Percentiles rank a stretch among this genome's conserved stretches.
Evolutionary conservation across 2,113 vertebrate species (phyloP).

Genomic region (zebrafish (Danio rerio)): DNA sequence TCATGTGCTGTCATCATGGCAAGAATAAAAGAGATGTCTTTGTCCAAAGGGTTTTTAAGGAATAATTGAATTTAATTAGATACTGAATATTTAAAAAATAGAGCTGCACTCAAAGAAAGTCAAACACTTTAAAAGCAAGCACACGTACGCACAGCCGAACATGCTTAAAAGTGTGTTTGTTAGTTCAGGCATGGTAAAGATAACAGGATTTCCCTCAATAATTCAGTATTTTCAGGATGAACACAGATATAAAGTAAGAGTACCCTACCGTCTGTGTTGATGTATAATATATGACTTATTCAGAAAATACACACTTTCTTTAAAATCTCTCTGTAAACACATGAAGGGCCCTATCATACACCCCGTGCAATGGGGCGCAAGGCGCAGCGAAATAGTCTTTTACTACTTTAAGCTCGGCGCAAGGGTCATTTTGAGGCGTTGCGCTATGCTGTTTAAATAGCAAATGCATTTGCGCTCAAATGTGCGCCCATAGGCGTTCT

Average conservation of each 20-base stretch:
- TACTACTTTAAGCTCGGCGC: too few relatives aligned
- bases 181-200: not conserved
- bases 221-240: conserved; percentile 4
- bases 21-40: too few relatives aligned
- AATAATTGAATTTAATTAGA: too few relatives aligned
- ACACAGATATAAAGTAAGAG: not conserved
- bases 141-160: not conserved
- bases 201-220: not conserved
- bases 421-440: too few relatives aligned
- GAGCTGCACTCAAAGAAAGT: not conserved
- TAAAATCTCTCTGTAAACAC: not conserved
- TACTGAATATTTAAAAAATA: not conserved
- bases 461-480: too few relatives aligned
- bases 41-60: too few relatives aligned
- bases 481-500: too few relatives aligned
- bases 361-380: too few relatives aligned
- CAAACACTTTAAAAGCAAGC: conserved; percentile 2
- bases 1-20: too few relatives aligned
- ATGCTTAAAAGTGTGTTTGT: not conserved
- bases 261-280: not conserved
- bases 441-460: too few relatives aligned
- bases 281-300: not conserved
- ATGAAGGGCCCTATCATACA: too few relatives aligned
- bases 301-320: not conserved
- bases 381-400: too few relatives aligned